Percentiles rank a stretch among this genome's conserved stretches.
Evolutionary conservation across 2,113 vertebrate species (phyloP).

Genomic region (Capreolus pygargus): DNA sequence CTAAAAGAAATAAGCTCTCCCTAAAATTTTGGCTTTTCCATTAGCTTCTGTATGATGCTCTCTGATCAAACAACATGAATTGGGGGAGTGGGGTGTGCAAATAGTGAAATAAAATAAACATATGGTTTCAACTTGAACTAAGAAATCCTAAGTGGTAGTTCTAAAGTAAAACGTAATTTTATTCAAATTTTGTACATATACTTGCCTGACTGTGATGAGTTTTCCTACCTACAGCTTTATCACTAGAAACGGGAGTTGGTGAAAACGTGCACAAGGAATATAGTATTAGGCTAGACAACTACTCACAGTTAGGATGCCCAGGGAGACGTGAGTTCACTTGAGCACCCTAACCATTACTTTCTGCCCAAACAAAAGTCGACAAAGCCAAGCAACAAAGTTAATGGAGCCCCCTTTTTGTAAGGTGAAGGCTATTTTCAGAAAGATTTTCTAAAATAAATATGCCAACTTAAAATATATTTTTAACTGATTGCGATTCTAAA

Average conservation of each 20-base stretch:
- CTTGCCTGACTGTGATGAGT: neutral
- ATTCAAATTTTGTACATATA: neutral
- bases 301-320: neutral
- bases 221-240: neutral
- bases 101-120: neutral
- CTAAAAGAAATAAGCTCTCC: neutral
- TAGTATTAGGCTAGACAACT: neutral
- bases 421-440: neutral
- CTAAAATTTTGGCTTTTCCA: neutral
- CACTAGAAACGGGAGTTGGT: neutral
- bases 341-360: neutral
- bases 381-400: neutral
- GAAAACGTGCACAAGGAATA: neutral
- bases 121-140: neutral
- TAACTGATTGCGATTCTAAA: neutral
- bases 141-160: neutral
- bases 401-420: neutral
- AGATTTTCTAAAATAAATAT: neutral
- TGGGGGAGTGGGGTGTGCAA: neutral
- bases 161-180: neutral
- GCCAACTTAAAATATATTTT: neutral
- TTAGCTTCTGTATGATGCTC: neutral
- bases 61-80: neutral
- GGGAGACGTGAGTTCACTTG: rapidly evolving
- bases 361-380: neutral